Evolutionary conservation across 2,888 invertebrate species (phyloP).

Genomic region (Anthophora plumipes): DNA sequence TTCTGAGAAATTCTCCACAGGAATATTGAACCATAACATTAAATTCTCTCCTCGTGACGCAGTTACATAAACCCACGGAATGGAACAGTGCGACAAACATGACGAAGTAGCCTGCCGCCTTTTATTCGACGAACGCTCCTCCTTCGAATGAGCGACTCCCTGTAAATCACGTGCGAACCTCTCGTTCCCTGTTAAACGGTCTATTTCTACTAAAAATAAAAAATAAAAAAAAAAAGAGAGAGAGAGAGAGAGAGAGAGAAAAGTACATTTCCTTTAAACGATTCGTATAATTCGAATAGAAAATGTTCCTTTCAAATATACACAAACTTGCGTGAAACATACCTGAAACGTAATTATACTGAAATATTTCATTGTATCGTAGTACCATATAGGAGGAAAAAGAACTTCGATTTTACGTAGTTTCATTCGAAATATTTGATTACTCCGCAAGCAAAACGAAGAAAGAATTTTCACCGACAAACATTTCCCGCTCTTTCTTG

Average conservation of each 20-base stretch:
- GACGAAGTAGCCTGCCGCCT: conserved; percentile 44
- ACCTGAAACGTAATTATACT: no score
- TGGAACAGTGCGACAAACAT: conserved; percentile 49
- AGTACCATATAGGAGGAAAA: no score
- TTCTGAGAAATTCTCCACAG: conserved; percentile 38
- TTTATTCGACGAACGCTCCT: conserved; percentile 32
- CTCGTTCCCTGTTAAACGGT: conserved; percentile 18
- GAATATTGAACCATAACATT: conserved; percentile 55
- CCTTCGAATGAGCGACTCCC: background rate
- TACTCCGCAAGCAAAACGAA: background rate
- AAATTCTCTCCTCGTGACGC: conserved; percentile 47
- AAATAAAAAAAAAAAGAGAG: no score
- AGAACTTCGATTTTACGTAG: background rate
- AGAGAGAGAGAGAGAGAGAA: no score
- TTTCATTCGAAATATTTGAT: background rate
- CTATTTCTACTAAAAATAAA: conserved; percentile 29
- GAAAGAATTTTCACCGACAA: conserved; percentile 13
- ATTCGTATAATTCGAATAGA: background rate
- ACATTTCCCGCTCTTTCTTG: conserved; percentile 25
- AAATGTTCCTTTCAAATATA: background rate
- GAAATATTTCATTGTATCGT: no score
- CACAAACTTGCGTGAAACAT: no score
- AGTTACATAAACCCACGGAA: conserved; percentile 55
- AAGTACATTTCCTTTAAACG: background rate
- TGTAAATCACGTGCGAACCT: conserved; percentile 35